phyloP scores from a whole-genome alignment of 1,140 invertebrate species.

The Olivierus martensii region DNA sequence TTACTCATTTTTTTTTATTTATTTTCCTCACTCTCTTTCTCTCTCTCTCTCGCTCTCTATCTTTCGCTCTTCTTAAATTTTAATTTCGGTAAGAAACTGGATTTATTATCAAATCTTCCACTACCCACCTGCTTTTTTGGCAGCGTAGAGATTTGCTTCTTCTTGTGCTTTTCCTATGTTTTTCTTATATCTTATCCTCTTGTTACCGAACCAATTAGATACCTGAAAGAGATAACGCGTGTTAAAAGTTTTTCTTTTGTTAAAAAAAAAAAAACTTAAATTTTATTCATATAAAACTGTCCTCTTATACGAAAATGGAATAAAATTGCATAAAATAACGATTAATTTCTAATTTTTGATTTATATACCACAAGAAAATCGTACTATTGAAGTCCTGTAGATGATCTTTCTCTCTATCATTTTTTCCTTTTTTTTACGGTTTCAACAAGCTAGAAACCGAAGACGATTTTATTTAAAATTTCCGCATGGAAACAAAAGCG shows the following conservation, averaged over 20 bases:
- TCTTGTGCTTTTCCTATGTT: slow-evolving; percentile 99
- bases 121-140: slow-evolving; percentile 82
- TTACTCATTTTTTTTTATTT: background rate
- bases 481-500: too few species aligned
- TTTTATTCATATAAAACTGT: too few species aligned
- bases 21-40: background rate
- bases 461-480: too few species aligned
- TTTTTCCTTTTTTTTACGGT: too few species aligned
- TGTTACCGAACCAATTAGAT: slow-evolving; percentile 99
- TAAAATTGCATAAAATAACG: too few species aligned
- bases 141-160: slow-evolving; percentile 97
- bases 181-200: slow-evolving; percentile 99
- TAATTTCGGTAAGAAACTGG: background rate
- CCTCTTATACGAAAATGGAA: too few species aligned
- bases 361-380: too few species aligned
- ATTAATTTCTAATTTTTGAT: too few species aligned
- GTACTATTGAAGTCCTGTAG: too few species aligned
- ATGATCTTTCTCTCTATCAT: too few species aligned
- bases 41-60: too few species aligned
- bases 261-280: background rate
- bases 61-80: background rate
- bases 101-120: background rate
- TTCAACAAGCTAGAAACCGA: too few species aligned
- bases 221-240: slow-evolving; percentile 43
- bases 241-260: background rate